Conservation (phyloP, 2,797 vertebrate species). For the Glossophaga mutica region DNA sequence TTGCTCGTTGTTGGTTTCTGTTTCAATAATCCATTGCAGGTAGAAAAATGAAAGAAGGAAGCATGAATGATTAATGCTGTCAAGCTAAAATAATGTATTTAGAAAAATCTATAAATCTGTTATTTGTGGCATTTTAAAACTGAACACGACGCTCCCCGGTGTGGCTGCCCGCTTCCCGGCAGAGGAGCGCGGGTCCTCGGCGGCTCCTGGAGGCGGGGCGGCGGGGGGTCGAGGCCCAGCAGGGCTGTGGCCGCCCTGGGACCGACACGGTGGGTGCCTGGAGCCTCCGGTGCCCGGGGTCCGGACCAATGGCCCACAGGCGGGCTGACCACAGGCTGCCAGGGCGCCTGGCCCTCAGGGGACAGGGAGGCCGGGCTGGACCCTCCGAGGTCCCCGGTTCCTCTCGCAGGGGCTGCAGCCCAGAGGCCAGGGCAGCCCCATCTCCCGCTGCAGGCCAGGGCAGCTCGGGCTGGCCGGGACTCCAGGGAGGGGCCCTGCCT, state of each 20-base stretch:
- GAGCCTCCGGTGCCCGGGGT: slow-evolving; percentile 52
- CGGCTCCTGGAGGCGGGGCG: slow-evolving; percentile 48
- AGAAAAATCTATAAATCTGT: slow-evolving; percentile 97
- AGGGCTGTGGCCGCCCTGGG: slow-evolving; percentile 60
- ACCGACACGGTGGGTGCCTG: slow-evolving; percentile 9
- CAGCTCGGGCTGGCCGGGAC: not conserved
- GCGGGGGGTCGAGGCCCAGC: slow-evolving; percentile 37
- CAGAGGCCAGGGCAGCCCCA: not conserved
- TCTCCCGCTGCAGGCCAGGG: not conserved
- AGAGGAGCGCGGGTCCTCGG: slow-evolving; percentile 80
- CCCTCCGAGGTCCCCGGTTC: not conserved
- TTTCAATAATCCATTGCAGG: slow-evolving; percentile 99
- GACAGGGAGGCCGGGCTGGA: not conserved
- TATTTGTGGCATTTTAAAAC: slow-evolving; percentile 98
- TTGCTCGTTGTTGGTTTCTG: slow-evolving; percentile 97
- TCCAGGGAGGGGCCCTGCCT: not conserved
- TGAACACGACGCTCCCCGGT: slow-evolving; percentile 84
- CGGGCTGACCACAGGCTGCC: not conserved
- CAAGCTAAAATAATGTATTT: slow-evolving; percentile 99
- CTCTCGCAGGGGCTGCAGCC: not conserved
- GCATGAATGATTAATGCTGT: slow-evolving; percentile 99
- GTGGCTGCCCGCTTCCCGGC: slow-evolving; percentile 79
- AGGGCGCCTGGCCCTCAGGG: not conserved
- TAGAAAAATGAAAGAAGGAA: slow-evolving; percentile 90
- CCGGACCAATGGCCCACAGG: slow-evolving; percentile 54